A percentile compares a stretch with the other conserved stretches of the same genome.
Evolutionary conservation across 2,797 vertebrate genomes (phyloP).

Genomic region (Rhabdomys pumilio): DNA sequence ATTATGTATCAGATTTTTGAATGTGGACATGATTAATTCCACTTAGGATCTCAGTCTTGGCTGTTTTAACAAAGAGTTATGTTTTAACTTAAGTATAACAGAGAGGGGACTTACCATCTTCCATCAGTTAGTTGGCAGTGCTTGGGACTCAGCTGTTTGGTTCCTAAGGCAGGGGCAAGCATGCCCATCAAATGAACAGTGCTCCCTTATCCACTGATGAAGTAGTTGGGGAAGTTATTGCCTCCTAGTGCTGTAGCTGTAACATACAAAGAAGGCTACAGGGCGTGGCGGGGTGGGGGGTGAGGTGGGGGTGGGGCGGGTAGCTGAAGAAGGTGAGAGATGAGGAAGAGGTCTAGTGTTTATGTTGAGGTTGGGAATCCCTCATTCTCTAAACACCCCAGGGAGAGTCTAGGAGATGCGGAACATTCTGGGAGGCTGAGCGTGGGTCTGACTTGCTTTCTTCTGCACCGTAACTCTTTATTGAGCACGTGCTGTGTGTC

Average conservation of each 20-base stretch:
- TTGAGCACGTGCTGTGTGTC: background rate
- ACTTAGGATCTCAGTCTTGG: constrained; percentile 72
- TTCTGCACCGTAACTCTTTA: background rate
- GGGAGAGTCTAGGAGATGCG: background rate
- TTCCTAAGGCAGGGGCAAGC: background rate
- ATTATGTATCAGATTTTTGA: constrained; percentile 85
- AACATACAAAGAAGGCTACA: background rate
- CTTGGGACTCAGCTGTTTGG: constrained; percentile 39
- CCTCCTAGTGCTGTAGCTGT: background rate
- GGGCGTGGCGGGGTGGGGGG: too few relatives aligned
- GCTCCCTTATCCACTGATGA: background rate
- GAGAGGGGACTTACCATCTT: constrained; percentile 59
- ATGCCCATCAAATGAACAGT: background rate
- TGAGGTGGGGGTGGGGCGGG: too few relatives aligned
- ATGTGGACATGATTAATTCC: constrained; percentile 83
- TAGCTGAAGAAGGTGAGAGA: background rate
- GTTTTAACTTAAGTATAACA: constrained; percentile 74
- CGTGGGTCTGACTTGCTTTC: background rate
- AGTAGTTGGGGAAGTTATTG: background rate
- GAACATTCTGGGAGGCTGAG: background rate
- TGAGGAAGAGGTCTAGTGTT: background rate
- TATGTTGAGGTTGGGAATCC: too few relatives aligned
- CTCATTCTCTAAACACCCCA: background rate
- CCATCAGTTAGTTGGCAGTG: constrained; percentile 45
- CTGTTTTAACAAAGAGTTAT: constrained; percentile 79